phyloP scores from a whole-genome alignment of 1,140 invertebrate species.

The Diachasma alloeum region DNA sequence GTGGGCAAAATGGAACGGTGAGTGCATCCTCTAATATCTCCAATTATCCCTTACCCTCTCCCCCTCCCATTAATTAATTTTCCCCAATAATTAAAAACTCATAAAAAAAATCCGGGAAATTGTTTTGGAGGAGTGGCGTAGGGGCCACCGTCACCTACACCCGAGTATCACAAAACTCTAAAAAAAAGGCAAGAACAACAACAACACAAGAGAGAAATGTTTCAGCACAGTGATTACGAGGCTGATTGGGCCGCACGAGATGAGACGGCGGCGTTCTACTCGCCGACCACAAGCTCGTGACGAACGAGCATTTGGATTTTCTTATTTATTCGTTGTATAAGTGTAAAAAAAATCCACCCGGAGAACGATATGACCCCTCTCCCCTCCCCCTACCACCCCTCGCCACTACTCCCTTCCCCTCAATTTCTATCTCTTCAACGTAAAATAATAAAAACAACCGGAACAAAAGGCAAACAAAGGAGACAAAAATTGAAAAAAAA shows the following conservation, averaged over 20 bases:
- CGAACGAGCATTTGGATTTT: conserved; percentile 51
- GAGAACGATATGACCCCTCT: conserved; percentile 3
- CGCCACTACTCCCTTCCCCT: not conserved
- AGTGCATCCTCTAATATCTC: no score
- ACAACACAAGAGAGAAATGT: conserved; percentile 16
- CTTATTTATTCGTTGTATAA: conserved; percentile 33
- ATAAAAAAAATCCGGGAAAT: conserved; percentile 10
- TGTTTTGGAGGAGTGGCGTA: conserved; percentile 12
- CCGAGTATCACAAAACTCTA: not conserved
- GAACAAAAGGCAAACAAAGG: conserved; percentile 29
- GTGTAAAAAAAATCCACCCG: not conserved
- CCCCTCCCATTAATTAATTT: not conserved
- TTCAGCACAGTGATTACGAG: conserved; percentile 55
- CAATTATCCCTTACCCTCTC: not conserved
- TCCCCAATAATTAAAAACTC: not conserved
- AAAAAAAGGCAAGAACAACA: not conserved
- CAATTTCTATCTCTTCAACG: not conserved
- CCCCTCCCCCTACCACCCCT: not conserved
- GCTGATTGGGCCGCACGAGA: conserved; percentile 57
- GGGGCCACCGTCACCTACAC: conserved; percentile 27
- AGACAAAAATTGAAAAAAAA: conserved; percentile 16
- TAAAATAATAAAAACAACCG: conserved; percentile 29
- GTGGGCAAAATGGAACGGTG: no score
- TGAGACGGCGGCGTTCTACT: conserved; percentile 55
- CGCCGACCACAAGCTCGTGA: conserved; percentile 57